Base-by-base conservation (phyloP, 2,797 vertebrate species). In the Pteronotus mesoamericanus region DNA sequence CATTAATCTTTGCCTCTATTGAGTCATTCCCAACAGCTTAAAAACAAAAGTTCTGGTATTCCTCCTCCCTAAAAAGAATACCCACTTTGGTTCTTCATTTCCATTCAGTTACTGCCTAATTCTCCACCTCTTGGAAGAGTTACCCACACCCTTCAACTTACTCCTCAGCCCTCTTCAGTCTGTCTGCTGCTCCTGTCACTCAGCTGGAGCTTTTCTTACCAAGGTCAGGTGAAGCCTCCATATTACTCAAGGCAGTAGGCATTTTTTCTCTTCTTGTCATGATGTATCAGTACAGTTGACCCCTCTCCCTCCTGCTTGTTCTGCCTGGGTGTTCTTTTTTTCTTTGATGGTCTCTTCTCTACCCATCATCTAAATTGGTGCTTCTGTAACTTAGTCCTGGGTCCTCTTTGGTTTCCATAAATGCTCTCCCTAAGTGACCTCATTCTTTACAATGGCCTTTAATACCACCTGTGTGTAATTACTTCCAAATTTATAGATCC, bases 301-400 rank as follows among this genome's bases (percentile, higher is more conserved):
- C 3, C 29, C 26, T 59, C 51, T 78, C 34, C 8, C 19, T 91
- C 55, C 72, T 78, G 24, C 61, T 89, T 85, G 59, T 94, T 89
- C 44, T 93, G 46, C 53, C 55, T 86, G 29, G 34, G 72, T 22
- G 7, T 77, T 61, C 29, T 53, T 53, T 93, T 78, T 71, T 85
- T 51, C 57, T 91, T 93, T 91, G 42, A 57, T 78, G 42, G 18
- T 85, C 34, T 82, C 32, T 71, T 79, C 39, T 68, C n/a, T 42
- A 55, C 19, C 3, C 21, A 32, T 61, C 46, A 46, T 89, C 42
- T 93, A 77, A 91, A 66, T 11, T 68, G 57, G 3, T 90, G 39
- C 80, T 95, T 87, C 75, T 94, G 6, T 94, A 59, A 95, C 82
- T 72, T 89, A 86, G 32, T 91, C 55, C 44, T 91, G 39, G 46